Base-by-base conservation (phyloP, 2,888 invertebrate genomes). In the Cephus pulcher region DNA sequence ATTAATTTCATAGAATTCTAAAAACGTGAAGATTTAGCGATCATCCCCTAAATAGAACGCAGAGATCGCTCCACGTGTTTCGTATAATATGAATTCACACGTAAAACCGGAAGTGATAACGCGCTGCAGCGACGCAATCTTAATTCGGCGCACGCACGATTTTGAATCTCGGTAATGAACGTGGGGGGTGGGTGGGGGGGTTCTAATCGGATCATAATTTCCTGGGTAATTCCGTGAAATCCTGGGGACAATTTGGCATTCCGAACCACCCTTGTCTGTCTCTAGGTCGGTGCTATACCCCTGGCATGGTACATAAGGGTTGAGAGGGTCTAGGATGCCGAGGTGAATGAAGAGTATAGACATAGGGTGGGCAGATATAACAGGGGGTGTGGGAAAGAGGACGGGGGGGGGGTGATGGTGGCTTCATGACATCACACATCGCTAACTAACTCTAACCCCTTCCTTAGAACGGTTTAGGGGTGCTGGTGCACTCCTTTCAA, bases 131-230 rank as follows among this genome's bases (percentile, higher is more conserved):
- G 15, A 2, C 40, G 15, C 40, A 15, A 15, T 56, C 23, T 37
- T 83, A 87, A 87, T 86, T 86, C 86, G 81, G 79, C 81, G 82
- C 86, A 86, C 86, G 86, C 82, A 81, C 83, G 83, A 86, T 86
- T 86, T 84, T 85, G 84, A 85, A 87, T 87, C 84, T 83, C 82
- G 75, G 82, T 84, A 85, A 86, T 82, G 82, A 84, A 84, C 82
- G 82, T 78, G 73, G 11, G 34, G 34, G 9, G 30, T 30, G 30
- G 30, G 30, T 30, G 0, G 34, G 34, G 3, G 9, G 56, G 80
- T 80, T 83, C 82, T 87, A 86, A 87, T 87, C 84, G 85, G 84
- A 86, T 87, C 84, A 86, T 86, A 86, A 87, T 87, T 87, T 86
- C 82, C 82, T 77, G 84, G 84, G 84, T 86, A 86, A 86, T 86